Percentiles rank a stretch among this genome's conserved stretches.
Evolutionary conservation across 2,888 invertebrate genomes (phyloP).

Genomic region (Brassicogethes aeneus): DNA sequence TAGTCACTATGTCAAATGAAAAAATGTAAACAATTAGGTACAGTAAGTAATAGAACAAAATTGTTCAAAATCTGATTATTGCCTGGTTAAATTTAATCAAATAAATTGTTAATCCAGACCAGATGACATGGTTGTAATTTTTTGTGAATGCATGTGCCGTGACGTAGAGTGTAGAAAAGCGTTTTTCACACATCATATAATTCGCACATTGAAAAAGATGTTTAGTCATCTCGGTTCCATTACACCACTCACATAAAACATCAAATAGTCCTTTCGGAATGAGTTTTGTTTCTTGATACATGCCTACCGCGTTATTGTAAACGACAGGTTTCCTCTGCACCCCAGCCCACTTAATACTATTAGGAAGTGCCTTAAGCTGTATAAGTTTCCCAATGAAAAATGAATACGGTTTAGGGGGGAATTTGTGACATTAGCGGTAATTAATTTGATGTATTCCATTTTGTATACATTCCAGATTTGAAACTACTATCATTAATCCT

Average conservation of each 20-base stretch:
- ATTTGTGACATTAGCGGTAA: constrained; percentile 1
- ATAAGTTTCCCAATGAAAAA: neutral
- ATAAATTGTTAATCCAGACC: too few species aligned
- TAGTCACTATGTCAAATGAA: too few species aligned
- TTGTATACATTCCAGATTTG: constrained; percentile 1
- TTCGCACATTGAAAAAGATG: neutral
- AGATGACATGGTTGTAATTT: too few species aligned
- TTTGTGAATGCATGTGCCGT: too few species aligned
- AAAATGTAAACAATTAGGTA: too few species aligned
- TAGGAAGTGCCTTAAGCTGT: neutral
- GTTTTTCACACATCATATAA: constrained; percentile 1
- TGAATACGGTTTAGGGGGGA: constrained; percentile 1
- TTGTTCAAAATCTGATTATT: too few species aligned
- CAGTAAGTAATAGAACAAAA: too few species aligned
- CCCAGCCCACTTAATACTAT: neutral
- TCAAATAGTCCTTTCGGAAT: constrained; percentile 1
- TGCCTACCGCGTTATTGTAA: neutral
- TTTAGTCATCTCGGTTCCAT: neutral
- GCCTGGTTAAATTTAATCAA: too few species aligned
- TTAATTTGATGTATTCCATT: constrained; percentile 3
- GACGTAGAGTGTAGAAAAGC: neutral
- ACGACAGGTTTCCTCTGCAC: neutral
- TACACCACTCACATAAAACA: neutral
- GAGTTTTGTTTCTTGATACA: constrained; percentile 3
- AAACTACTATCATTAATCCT: neutral